These are phyloP conservation scores for Enteromius mattozi DNA, from an alignment of 2,797 vertebrate species.

Conservation along the genomic window DNA sequence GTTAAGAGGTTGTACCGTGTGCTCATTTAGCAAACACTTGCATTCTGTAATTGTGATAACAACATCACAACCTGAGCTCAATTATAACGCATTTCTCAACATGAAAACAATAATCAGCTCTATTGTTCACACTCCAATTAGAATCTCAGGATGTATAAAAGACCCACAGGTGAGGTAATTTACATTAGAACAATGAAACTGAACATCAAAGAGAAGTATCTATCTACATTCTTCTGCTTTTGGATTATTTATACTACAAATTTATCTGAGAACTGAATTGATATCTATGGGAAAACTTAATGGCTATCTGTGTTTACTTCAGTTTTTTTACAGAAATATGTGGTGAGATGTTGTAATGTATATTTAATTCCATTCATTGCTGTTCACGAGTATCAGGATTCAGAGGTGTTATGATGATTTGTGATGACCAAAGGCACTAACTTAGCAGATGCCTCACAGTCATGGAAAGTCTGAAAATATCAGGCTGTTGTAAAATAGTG, in stretches of 20 bases:
- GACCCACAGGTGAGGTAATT: not conserved
- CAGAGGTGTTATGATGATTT: not conserved
- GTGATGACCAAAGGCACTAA: not conserved
- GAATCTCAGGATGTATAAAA: conserved; percentile 1
- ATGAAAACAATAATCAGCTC: conserved; percentile 17
- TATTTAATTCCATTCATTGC: not conserved
- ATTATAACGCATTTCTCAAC: conserved; percentile 13
- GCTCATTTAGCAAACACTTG: conserved; percentile 12
- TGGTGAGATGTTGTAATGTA: not conserved
- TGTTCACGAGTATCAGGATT: not conserved
- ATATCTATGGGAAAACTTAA: not conserved
- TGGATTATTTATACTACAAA: not conserved
- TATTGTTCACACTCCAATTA: not conserved
- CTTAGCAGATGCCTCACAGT: not conserved
- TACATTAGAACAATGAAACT: conserved; percentile 4
- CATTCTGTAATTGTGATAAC: conserved; percentile 6
- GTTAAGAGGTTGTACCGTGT: not conserved
- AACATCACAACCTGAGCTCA: conserved; percentile 23
- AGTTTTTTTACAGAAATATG: not conserved
- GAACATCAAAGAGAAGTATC: conserved; percentile 5
- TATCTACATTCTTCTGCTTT: not conserved
- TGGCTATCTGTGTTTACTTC: not conserved
- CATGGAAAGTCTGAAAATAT: not conserved
- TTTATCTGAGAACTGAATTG: not conserved
- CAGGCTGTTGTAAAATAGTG: not conserved